Conservation (phyloP, 2,888 invertebrate species). For the Eugnorisma glareosa region DNA sequence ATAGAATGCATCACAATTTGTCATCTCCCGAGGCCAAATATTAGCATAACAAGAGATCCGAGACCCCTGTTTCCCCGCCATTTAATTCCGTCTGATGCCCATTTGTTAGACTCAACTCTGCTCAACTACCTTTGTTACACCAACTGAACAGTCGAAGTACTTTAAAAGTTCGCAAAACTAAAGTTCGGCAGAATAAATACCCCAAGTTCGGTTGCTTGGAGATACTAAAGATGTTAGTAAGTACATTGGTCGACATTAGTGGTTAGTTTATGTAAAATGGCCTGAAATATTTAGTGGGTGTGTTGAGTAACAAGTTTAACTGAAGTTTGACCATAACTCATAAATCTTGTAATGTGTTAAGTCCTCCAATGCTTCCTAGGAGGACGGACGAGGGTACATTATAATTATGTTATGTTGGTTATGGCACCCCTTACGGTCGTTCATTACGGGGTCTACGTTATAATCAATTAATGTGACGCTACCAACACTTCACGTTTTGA, state of each 20-base stretch:
- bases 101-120: conserved; percentile 74
- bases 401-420: conserved; percentile 39
- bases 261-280: conserved; percentile 69
- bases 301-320: conserved; percentile 65
- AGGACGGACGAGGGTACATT: conserved; percentile 36
- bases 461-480: conserved; percentile 32
- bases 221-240: conserved; percentile 70
- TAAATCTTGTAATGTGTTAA: conserved; percentile 62
- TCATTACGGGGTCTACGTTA: conserved; percentile 21
- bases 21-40: conserved; percentile 75
- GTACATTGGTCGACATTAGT: conserved; percentile 71
- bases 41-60: conserved; percentile 78
- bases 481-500: neutral
- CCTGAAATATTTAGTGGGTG: conserved; percentile 62
- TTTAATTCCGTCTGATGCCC: conserved; percentile 75
- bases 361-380: conserved; percentile 43
- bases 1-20: conserved; percentile 77
- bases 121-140: conserved; percentile 78
- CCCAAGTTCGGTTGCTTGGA: conserved; percentile 70
- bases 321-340: conserved; percentile 62
- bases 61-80: conserved; percentile 72
- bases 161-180: conserved; percentile 76
- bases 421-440: conserved; percentile 23
- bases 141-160: conserved; percentile 74
- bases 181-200: conserved; percentile 76